Base-by-base conservation (phyloP, 2,113 vertebrate genomes). In the Donacobius atricapilla region DNA sequence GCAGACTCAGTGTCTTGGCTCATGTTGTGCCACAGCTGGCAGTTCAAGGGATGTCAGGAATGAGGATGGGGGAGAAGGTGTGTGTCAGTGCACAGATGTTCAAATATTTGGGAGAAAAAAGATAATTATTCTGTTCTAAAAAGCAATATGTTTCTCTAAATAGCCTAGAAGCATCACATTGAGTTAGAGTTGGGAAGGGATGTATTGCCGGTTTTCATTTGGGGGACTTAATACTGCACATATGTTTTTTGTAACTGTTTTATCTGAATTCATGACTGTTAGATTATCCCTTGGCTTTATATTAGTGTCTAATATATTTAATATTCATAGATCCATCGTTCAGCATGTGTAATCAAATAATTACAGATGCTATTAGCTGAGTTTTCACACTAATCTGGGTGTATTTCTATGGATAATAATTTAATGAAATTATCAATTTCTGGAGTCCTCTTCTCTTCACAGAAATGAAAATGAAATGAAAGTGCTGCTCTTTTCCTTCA, bases 261-360 rank as follows among this genome's bases (percentile, higher is more conserved):
- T 72, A 60, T 87, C 58, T 83, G 37, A 86, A 80, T 83, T 90
- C n/a, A 30, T 69, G 63, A 53, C 24, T 64, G 54, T 90, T 87
- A 61, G 66, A 40, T 76, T 88, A 90, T 95, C 45, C 68, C 50
- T 76, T 89, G 37, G 24, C 63, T 94, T 92, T 92, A 48, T 73
- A 53, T 60, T 90, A 61, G 17, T 47, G 33, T 35, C 33, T 73
- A 87, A 64, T 82, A 35, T 44, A 63, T 92, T 68, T 88, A 85
- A 60, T 90, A 92, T 72, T 88, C 86, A 76, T 22, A 80, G 75
- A 63, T 85, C 20, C 53, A 8, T 50, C 76, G 45, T 87, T 93
- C 57, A 83, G 39, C 91, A 86, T 60, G 31, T 60, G 70, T 79
- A 96, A 90, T 94, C 79, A 90, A 90, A 88, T 90, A 87, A 85